Percentiles rank a stretch among this genome's conserved stretches.
Conservation (phyloP, 2,113 vertebrate species). For the Ailuropoda melanoleuca region DNA sequence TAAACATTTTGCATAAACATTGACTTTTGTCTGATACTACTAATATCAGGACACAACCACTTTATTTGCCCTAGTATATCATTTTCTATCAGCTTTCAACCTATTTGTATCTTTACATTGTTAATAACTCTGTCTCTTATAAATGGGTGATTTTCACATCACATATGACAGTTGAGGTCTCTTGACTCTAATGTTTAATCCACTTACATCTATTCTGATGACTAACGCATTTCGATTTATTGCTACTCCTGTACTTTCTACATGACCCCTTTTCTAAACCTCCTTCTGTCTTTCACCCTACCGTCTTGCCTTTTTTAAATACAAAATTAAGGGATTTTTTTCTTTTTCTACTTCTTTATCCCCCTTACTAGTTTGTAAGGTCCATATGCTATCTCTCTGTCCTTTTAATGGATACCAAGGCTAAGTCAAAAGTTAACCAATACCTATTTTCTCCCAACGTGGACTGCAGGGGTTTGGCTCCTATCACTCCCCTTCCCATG, state of each 20-base stretch:
- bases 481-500: accelerated
- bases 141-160: neutral
- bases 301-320: neutral
- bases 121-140: neutral
- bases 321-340: neutral
- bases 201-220: neutral
- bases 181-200: neutral
- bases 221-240: neutral
- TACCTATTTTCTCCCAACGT: neutral
- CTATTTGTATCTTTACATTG: neutral
- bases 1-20: neutral
- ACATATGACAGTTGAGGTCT: neutral
- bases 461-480: neutral
- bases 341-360: neutral
- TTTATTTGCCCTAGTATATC: neutral
- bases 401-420: neutral
- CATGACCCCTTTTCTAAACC: neutral
- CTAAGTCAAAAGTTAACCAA: neutral
- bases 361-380: neutral
- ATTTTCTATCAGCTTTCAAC: neutral
- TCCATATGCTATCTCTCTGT: neutral
- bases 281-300: neutral
- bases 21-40: neutral
- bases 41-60: neutral
- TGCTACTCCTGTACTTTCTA: neutral